Evolutionary conservation across 2,888 invertebrate species (phyloP), one percentile per base, ranked within the genome.

Genomic region (Hetaerina titia): DNA sequence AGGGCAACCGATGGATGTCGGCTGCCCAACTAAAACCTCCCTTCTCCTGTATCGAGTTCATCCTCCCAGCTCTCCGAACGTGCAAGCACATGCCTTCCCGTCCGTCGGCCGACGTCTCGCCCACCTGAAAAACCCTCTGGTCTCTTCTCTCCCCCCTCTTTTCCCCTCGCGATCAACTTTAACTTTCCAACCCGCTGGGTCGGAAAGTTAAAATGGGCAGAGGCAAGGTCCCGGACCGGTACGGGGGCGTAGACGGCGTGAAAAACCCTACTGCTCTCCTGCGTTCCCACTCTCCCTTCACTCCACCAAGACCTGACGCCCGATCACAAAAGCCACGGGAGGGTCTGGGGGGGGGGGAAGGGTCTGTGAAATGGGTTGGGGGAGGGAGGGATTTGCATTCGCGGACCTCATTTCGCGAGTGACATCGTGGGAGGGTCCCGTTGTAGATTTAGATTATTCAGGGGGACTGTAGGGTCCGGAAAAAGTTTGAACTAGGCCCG

Each of bases 271-370:
- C 25, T 31, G 81, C 81, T 25, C 81, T 31, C 81, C 31, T 81
- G 81, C 81, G 31, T 2, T 45, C 81, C 81, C 81, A 15, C 69
- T 11, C 13, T 74, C 25, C 74, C 9, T 31, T 31, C 81, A 15
- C 69, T 11, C 13, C 25, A 25, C 74, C 9, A 8, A 8, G n/a
- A 5, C 31, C 31, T 13, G 11, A 31, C 31, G 19, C 31, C 25
- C 81, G 81, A 31, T 81, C 81, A 81, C 81, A 81, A 81, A 81
- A 81, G 81, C 81, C 31, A 31, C 81, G 13, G 13, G 81, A 31
- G 31, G 31, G 17, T 17, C 25, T 2, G 81, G 2, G 25, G 0
- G 8, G n/a, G 74, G 74, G 13, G 74, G 74, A 25, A 9, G 11
- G 81, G 81, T 45, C 45, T 9, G 69, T 69, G 69, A n/a, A n/a